Base-by-base conservation (phyloP, 2,113 vertebrate genomes). In the Ictalurus punctatus region DNA sequence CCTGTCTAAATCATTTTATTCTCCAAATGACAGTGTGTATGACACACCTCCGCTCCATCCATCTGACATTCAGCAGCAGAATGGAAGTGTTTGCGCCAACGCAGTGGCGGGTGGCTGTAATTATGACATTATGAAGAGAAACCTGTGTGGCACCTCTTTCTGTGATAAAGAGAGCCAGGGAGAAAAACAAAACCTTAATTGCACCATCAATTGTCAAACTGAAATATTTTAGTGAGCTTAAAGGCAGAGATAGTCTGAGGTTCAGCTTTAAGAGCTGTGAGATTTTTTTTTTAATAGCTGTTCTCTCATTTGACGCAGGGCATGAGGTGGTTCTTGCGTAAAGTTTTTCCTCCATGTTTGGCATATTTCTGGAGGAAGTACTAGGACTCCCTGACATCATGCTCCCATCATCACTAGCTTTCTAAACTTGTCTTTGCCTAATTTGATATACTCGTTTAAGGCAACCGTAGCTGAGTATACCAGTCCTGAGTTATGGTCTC, bases 81-180 rank as follows among this genome's bases (percentile, higher is more conserved):
- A 37, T 87, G 82, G 37, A 76, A 69, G 80, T 48, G 59, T 83
- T 85, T 90, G 85, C 40, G n/a, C 54, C 86, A 88, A 83, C 81
- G 83, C 87, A 74, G 44, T 61, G 54, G 81, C 58, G 73, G 73
- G 40, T 63, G 58, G 67, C 34, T 44, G n/a, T 83, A 90, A 90
- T 90, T 90, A 90, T 88, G 89, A 88, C 87, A 90, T 90, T 88
- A 78, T 65, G 54, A 37, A 88, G 48, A 83, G 88, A 90, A 54
- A 27, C 78, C 40, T 80, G 21, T 79, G 84, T 30, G 0, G 9
- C 9, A 59, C 34, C 1, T 63, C 30, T 59, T 58, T 86, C 3
- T 85, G 76, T 85, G 58, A 63, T 83, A 84, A 87, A 69, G 23
- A 6, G 59, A 86, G 80, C 52, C 2, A 61, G 71, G 69, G 54